phyloP scores from a whole-genome alignment of 2,113 vertebrate species.

The Hyla sarda region DNA sequence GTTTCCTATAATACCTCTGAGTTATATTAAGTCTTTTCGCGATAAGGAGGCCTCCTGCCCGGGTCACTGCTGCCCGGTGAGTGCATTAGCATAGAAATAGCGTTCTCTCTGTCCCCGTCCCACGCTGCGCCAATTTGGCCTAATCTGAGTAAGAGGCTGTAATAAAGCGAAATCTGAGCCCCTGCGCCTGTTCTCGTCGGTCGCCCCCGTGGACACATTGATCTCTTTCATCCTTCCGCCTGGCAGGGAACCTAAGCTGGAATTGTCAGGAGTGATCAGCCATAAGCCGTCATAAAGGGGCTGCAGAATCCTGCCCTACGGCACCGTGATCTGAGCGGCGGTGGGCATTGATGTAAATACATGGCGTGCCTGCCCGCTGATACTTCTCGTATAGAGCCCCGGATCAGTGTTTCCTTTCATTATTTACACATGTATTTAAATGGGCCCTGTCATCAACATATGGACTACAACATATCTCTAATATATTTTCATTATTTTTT shows the following conservation, averaged over 20 bases:
- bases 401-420: neutral
- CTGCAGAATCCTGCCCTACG: conserved; percentile 44
- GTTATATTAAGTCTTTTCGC: neutral
- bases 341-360: conserved; percentile 57
- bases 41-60: neutral
- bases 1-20: neutral
- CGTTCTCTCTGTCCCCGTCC: neutral
- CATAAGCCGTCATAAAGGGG: conserved; percentile 61
- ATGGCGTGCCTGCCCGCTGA: neutral
- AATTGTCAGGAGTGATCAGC: conserved; percentile 68
- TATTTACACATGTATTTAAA: too few relatives aligned
- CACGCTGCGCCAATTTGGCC: neutral
- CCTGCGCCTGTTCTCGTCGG: conserved; percentile 66
- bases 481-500: too few relatives aligned
- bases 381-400: neutral
- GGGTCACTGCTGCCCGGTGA: neutral
- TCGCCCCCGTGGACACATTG: conserved; percentile 64
- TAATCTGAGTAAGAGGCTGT: neutral
- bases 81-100: conserved; percentile 6
- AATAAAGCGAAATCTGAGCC: conserved; percentile 54
- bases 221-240: conserved; percentile 67
- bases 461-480: too few relatives aligned
- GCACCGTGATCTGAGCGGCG: conserved; percentile 52
- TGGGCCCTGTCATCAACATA: too few relatives aligned
- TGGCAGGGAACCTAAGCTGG: conserved; percentile 68